Conservation (phyloP, 2,888 invertebrate species). For the Dicyrtoma fusca region DNA sequence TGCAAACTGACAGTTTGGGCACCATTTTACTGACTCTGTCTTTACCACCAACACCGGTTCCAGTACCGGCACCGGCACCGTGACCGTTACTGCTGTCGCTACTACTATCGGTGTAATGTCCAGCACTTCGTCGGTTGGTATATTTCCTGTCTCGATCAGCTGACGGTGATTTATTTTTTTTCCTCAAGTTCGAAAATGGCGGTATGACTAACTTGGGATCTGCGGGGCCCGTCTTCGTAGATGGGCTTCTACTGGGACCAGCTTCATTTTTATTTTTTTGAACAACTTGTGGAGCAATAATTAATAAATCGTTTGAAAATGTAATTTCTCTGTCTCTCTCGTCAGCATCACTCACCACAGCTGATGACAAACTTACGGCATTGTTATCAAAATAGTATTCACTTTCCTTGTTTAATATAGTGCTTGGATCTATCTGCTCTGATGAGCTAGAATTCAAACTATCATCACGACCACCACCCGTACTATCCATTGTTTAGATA, state of each 20-base stretch:
- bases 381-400: slow-evolving; percentile 19
- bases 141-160: no score
- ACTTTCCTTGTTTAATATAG: background rate
- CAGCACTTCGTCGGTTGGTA: no score
- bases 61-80: background rate
- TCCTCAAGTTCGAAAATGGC: background rate
- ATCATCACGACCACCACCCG: no score
- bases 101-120: no score
- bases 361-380: slow-evolving; percentile 19
- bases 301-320: slow-evolving; percentile 20
- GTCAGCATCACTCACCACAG: slow-evolving; percentile 20
- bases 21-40: background rate
- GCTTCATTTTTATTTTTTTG: no score
- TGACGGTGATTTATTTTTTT: no score
- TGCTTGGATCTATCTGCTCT: background rate
- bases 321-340: background rate
- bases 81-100: no score
- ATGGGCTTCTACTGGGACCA: no score
- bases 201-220: background rate
- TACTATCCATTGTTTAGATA: no score
- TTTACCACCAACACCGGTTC: background rate
- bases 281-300: slow-evolving; percentile 12
- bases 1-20: background rate
- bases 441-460: no score
- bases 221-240: background rate